Conservation (phyloP, 2,797 vertebrate species). For the Passerculus sandwichensis region DNA sequence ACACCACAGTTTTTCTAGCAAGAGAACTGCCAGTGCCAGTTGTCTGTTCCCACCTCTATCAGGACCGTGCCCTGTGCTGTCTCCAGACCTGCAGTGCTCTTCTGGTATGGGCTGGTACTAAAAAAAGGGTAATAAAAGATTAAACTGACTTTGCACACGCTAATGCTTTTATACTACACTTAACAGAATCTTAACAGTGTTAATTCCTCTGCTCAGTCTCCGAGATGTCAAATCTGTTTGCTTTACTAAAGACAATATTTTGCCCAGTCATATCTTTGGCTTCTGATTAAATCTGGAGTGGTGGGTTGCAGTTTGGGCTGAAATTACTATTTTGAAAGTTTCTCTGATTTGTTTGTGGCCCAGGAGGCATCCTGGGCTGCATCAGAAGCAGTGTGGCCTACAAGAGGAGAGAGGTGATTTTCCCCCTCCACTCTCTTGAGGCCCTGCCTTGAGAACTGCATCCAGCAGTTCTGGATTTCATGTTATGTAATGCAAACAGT, state of each 20-base stretch:
- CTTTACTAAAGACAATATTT: not conserved
- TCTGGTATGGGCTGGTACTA: not conserved
- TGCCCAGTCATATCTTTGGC: not conserved
- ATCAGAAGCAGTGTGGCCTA: not conserved
- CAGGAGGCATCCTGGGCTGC: not conserved
- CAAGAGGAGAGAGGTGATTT: not conserved
- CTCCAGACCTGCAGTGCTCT: not conserved
- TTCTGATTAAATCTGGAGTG: not conserved
- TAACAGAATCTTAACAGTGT: not conserved
- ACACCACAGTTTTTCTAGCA: not conserved
- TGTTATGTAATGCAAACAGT: not conserved
- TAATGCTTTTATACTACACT: not conserved
- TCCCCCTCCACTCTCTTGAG: not conserved
- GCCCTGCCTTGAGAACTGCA: not conserved
- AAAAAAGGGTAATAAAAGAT: not conserved
- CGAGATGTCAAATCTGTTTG: not conserved
- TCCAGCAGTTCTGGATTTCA: not conserved
- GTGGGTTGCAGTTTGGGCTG: not conserved
- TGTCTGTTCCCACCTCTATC: not conserved
- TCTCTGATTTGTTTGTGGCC: not conserved
- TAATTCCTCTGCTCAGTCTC: not conserved
- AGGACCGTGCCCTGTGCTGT: not conserved
- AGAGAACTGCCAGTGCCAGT: not conserved
- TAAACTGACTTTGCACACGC: not conserved
- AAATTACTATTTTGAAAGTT: not conserved